Percentiles rank a stretch among this genome's conserved stretches.
These are phyloP conservation scores for Turritopsis rubra DNA, from an alignment of 30 jellyfish, hydroid and myxozoan species.

Conservation along the genomic window DNA sequence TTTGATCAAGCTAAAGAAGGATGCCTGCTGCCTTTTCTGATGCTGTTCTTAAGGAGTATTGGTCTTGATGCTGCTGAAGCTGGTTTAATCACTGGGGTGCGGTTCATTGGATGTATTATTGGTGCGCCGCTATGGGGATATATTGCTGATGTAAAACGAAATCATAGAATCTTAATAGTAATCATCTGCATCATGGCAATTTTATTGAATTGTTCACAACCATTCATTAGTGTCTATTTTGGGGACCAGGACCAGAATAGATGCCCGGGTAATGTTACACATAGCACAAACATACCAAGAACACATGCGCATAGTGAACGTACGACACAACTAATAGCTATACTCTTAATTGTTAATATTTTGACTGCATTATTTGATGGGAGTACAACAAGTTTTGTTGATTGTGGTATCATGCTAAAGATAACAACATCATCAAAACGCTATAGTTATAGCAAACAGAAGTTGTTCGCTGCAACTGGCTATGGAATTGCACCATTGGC, in stretches of 20 bases:
- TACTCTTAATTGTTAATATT: slow-evolving; percentile 34
- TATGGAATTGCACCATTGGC: slow-evolving; percentile 55
- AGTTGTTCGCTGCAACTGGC: slow-evolving; percentile 75
- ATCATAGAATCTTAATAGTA: neutral
- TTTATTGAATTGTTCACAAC: slow-evolving; percentile 17
- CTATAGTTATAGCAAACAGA: slow-evolving; percentile 47
- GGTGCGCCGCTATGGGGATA: slow-evolving; percentile 20
- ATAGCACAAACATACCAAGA: neutral
- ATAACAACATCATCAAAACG: neutral
- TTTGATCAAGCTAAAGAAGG: slow-evolving; percentile 13
- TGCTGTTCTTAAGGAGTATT: slow-evolving; percentile 8
- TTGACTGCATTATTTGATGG: slow-evolving; percentile 68
- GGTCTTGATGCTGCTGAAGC: slow-evolving; percentile 21
- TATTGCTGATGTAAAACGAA: slow-evolving; percentile 9
- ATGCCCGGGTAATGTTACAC: slow-evolving; percentile 9
- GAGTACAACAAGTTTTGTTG: slow-evolving; percentile 37
- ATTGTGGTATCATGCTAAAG: slow-evolving; percentile 41
- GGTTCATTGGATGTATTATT: neutral
- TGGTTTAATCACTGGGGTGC: neutral
- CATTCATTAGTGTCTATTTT: neutral
- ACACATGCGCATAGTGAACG: neutral
- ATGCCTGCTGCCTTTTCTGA: neutral
- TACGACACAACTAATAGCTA: neutral
- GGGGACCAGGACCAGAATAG: neutral
- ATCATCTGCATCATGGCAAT: neutral